Base-by-base conservation (phyloP, 1,140 invertebrate genomes). In the Olivierus martensii region DNA sequence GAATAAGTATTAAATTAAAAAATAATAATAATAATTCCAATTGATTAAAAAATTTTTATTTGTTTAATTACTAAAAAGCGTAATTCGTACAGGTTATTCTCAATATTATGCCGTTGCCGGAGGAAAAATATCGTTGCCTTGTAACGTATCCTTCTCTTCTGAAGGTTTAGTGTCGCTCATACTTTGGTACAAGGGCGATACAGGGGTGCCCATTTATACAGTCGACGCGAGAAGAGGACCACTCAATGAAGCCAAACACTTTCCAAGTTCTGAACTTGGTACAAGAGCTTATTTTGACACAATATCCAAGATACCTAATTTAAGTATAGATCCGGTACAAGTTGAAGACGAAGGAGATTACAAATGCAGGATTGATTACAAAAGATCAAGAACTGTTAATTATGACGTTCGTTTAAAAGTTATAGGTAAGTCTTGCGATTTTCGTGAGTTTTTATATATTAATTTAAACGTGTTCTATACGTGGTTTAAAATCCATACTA, bases 311-410 rank as follows among this genome's bases (percentile, higher is more conserved):
- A 75, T 85, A 5, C 84, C 87, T 0, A 76, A 80, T 9, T 73
- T 92, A n/a, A 79, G 79, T 34, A 74, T 93, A 35, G 80, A 84
- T 60, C 79, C 81, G 21, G 83, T 90, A 9, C 79, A 82, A 59
- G 71, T 74, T 56, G 78, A 82, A 58, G 88, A 92, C 66, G 84
- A 86, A 65, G 87, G 85, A 14, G 76, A 86, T 53, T 91, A 90
- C 65, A 86, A 87, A 51, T 92, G 87, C 67, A 75, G 88, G 54
- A 87, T 91, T 7, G 88, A 92, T 67, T 91, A 89, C 68, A 79
- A 80, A 62, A 86, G 87, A 64, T 87, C 87, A 10, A 84, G 86
- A 1, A 91, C 87, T 2, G 77, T 60, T 34, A 62, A 58, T 42
- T 39, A 58, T n/a, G 38, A 60, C 19, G 51, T 62, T 3, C n/a